Evolutionary conservation across 2,888 invertebrate species (phyloP).

Genomic region (Coenonympha arcania): DNA sequence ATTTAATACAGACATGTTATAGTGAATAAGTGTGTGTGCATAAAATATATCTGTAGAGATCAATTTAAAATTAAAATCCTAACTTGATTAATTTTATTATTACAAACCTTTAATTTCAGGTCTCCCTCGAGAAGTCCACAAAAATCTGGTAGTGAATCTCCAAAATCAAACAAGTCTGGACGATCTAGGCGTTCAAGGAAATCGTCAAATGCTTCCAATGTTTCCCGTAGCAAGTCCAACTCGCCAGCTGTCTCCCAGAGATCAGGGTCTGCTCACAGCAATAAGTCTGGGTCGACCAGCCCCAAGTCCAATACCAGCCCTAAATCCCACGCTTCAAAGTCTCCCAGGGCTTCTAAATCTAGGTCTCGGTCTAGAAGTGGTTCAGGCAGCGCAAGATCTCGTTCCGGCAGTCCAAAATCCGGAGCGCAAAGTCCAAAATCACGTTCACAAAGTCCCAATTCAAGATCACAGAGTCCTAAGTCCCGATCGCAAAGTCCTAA

Average conservation of each 20-base stretch:
- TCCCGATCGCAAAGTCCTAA: slow-evolving; percentile 40
- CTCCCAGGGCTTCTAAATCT: slow-evolving; percentile 48
- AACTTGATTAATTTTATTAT: too few species aligned
- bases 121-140: slow-evolving; percentile 59
- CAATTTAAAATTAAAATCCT: too few species aligned
- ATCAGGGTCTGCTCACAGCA: slow-evolving; percentile 62
- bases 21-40: too few species aligned
- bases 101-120: slow-evolving; percentile 37
- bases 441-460: slow-evolving; percentile 46
- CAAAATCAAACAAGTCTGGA: slow-evolving; percentile 53
- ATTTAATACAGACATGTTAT: too few species aligned
- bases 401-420: slow-evolving; percentile 46
- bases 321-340: slow-evolving; percentile 61
- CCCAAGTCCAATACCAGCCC: slow-evolving; percentile 61
- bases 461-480: slow-evolving; percentile 44
- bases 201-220: slow-evolving; percentile 55
- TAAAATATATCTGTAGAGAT: too few species aligned
- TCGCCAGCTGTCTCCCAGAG: slow-evolving; percentile 58
- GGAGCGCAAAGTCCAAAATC: slow-evolving; percentile 48
- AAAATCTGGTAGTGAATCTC: slow-evolving; percentile 62
- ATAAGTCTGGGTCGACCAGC: slow-evolving; percentile 64
- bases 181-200: slow-evolving; percentile 48
- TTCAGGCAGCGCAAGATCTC: slow-evolving; percentile 41
- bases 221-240: slow-evolving; percentile 62
- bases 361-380: slow-evolving; percentile 55